These are phyloP conservation scores for Dione vanillae DNA, from an alignment of 2,888 invertebrate genomes.

Conservation along the genomic window DNA sequence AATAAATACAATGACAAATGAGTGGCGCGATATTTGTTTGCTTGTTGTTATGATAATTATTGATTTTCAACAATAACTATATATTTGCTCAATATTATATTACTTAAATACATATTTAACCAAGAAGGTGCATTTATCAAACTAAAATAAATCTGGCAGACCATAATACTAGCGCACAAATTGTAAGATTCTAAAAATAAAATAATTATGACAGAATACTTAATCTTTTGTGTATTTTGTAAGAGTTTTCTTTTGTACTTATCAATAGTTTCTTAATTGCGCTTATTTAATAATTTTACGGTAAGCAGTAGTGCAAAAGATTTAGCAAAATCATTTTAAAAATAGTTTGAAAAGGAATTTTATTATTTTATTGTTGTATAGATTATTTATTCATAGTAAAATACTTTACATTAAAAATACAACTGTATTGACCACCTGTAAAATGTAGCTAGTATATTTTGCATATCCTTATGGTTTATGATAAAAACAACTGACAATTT, in stretches of 20 bases:
- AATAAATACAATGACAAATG: constrained; percentile 1
- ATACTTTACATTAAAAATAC: constrained; percentile 3
- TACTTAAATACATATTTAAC: constrained; percentile 10
- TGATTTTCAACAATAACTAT: constrained; percentile 59
- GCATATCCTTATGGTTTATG: background rate
- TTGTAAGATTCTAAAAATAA: constrained; percentile 57
- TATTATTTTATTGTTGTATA: constrained; percentile 8
- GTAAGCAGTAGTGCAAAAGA: constrained; percentile 24
- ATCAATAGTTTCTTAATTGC: constrained; percentile 45
- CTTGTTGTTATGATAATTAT: constrained; percentile 65
- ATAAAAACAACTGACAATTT: background rate
- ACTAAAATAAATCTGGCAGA: constrained; percentile 28
- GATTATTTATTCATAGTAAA: background rate
- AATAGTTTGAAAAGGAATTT: constrained; percentile 17
- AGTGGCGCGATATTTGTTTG: constrained; percentile 73
- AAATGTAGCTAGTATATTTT: background rate
- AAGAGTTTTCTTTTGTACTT: constrained; percentile 57
- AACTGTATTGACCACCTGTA: background rate
- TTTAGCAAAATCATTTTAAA: constrained; percentile 13
- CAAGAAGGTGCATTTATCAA: constrained; percentile 17
- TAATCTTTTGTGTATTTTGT: constrained; percentile 50
- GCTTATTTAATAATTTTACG: constrained; percentile 30
- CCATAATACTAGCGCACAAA: background rate
- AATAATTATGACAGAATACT: constrained; percentile 55
- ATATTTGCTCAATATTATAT: constrained; percentile 28